Conservation (phyloP, 2,888 invertebrate genomes). For the Ctena decussata region DNA sequence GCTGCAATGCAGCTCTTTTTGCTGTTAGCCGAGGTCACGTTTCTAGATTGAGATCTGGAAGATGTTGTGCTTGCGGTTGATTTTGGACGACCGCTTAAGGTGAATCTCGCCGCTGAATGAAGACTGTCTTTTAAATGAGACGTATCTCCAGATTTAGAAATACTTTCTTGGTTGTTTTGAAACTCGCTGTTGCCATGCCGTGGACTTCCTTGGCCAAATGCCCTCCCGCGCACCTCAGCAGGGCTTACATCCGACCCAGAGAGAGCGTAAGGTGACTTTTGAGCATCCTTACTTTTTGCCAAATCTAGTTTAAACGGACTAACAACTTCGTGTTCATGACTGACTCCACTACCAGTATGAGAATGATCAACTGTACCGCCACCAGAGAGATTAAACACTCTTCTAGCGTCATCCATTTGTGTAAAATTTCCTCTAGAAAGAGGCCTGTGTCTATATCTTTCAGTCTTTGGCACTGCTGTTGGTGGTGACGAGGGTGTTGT, state of each 20-base stretch:
- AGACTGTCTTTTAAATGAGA: neutral
- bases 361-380: neutral
- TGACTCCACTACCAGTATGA: neutral
- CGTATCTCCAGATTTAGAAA: neutral
- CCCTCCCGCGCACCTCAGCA: neutral
- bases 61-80: slow-evolving; percentile 12
- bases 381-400: neutral
- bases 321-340: neutral
- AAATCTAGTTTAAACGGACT: neutral
- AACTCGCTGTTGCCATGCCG: neutral
- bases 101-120: neutral
- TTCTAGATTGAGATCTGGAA: neutral
- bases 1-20: slow-evolving; percentile 10
- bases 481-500: neutral
- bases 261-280: neutral
- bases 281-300: neutral
- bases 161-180: neutral
- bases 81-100: slow-evolving; percentile 12
- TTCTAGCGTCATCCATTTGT: neutral
- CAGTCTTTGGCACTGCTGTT: neutral
- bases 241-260: neutral
- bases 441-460: neutral
- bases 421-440: neutral
- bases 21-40: slow-evolving; percentile 10
- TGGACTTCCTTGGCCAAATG: neutral